Evolutionary conservation across 2,888 invertebrate genomes (phyloP).

Genomic region (Metalampra italica): DNA sequence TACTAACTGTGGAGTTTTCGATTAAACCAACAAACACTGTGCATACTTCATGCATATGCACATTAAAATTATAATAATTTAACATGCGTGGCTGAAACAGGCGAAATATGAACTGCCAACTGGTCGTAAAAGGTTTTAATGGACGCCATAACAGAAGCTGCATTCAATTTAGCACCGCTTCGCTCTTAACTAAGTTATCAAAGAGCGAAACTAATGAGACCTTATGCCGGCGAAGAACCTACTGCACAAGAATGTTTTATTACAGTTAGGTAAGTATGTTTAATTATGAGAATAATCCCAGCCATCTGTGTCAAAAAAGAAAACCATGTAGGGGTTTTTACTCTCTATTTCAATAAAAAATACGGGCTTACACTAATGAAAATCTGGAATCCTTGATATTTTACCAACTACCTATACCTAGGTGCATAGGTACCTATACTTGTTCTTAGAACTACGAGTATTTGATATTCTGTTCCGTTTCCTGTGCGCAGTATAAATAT

Average conservation of each 20-base stretch:
- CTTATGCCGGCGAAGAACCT: slow-evolving; percentile 7
- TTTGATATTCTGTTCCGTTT: background rate
- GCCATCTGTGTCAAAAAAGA: too few relatives aligned
- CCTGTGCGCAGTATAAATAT: slow-evolving; percentile 29
- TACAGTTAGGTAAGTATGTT: background rate
- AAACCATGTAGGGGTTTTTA: too few relatives aligned
- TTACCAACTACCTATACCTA: too few relatives aligned
- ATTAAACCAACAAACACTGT: slow-evolving; percentile 13
- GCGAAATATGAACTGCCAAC: slow-evolving; percentile 33
- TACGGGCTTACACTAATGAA: too few relatives aligned
- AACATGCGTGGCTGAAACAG: slow-evolving; percentile 33
- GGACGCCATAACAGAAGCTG: slow-evolving; percentile 40
- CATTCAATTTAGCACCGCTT: slow-evolving; percentile 42
- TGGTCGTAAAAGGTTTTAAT: slow-evolving; percentile 53
- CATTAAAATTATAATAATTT: slow-evolving; percentile 40
- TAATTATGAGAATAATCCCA: too few relatives aligned
- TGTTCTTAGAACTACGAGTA: too few relatives aligned
- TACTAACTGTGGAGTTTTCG: background rate
- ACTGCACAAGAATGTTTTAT: background rate
- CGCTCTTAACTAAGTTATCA: slow-evolving; percentile 32
- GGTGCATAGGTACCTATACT: too few relatives aligned
- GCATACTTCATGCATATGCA: slow-evolving; percentile 22
- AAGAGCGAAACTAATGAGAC: slow-evolving; percentile 39
- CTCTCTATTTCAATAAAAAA: too few relatives aligned
- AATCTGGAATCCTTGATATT: too few relatives aligned